Evolutionary conservation across 2,888 invertebrate species (phyloP), one percentile per base, ranked within the genome.

Genomic region (Acronicta alni): DNA sequence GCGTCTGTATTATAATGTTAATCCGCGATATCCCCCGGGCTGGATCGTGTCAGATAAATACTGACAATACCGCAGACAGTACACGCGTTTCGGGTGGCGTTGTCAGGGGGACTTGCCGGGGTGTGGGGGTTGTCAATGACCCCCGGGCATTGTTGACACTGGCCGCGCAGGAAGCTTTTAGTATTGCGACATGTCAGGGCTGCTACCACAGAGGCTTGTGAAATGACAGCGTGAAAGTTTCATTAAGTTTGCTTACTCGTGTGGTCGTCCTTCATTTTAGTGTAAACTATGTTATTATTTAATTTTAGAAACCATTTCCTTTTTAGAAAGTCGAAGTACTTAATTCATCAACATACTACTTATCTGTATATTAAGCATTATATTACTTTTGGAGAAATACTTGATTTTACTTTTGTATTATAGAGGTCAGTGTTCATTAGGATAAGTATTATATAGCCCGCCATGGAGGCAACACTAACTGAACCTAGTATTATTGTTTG

Each of bases 101-200:
- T 9, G 0, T 43, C 35, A 8, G 14, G 41, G 41, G 54, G 42
- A 14, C 2, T n/a, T 35, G 16, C 20, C 35, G 43, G 37, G 5
- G 0, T 9, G 37, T 44, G 32, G 23, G 9, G 37, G 32, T 35
- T 26, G 43, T 43, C 38, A 48, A 8, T 53, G 66, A 49, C 53
- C 26, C 17, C 15, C 43, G 16, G 46, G 16, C 14, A 17, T 39
- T 67, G 46, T 54, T 67, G 58, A 54, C 43, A 20, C 20, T 41
- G 9, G 32, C 14, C 12, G 9, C 44, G 20, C 49, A 46, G 65
- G 43, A 65, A 54, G 43, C 43, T 67, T 64, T 67, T 64, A 54
- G 43, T 46, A 35, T 15, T 56, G 47, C 32, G 5, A 37, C 18
- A 6, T 39, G 43, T 62, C 44, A 61, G 51, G 47, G 35, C 9